Base-by-base conservation (phyloP, 2,113 vertebrate genomes). In the Nestor notabilis region DNA sequence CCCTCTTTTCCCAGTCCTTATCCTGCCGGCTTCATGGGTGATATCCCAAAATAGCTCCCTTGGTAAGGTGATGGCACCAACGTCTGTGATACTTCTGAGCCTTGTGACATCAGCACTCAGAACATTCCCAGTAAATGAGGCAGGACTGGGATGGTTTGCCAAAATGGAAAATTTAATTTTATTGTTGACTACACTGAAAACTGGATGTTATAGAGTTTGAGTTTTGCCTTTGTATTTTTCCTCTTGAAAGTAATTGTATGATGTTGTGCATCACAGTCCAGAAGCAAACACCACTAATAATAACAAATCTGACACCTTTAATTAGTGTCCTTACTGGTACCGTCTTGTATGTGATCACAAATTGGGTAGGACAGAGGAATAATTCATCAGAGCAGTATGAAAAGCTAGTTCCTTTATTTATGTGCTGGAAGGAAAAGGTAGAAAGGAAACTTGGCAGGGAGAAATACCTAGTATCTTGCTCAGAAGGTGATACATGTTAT, bases 111-210 rank as follows among this genome's bases (percentile, higher is more conserved):
- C 60, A 28, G 15, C 43, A 37, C 24, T 14, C 18, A n/a, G 69
- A 66, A 60, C 10, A 1, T 10, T 87, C 71, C 77, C 50, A 58
- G 79, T 55, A 77, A 90, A 66, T 52, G 33, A 81, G 64, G 50
- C 39, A 68, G 41, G 66, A 41, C 71, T 17, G 20, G 55, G 43
- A 49, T 25, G 64, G 50, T 64, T 93, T 96, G 90, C 60, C 86
- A 90, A 89, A 89, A 85, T 68, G 60, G 79, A 96, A 94, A 94
- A 94, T 86, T 39, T 56, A 95, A 88, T 95, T 96, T 93, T 92
- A 94, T 84, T 95, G 91, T 93, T 94, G 87, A 79, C 78, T 95
- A 96, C 83, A 75, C 76, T 78, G 92, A 93, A 93, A 89, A 39
- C 55, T 92, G 43, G 49, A 31, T 89, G 46, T 43, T 66, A 61